Evolutionary conservation across 1,140 invertebrate species (phyloP), one percentile per base, ranked within the genome.

Genomic region (Holotrichia oblita): DNA sequence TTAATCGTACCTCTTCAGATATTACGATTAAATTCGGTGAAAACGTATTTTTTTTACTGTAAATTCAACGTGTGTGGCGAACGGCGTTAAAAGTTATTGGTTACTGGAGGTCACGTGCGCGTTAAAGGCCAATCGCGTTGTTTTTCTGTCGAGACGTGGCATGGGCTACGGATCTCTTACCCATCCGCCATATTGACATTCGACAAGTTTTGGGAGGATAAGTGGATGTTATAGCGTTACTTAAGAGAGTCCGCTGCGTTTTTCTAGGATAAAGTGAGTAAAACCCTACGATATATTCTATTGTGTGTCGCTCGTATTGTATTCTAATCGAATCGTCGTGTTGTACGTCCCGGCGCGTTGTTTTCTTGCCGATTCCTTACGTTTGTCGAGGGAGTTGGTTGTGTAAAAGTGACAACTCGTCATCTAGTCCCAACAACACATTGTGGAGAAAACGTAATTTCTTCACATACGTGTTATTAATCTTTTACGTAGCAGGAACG

Each of bases 181-280:
- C 91, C 89, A 89, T 91, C 91, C 91, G 92, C 92, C 92, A 93
- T 93, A 92, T 93, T 93, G 92, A 93, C 91, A 91, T 91, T 90
- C 90, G 91, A 89, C 89, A 91, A 90, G 89, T 91, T 90, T 89
- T 85, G 86, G 90, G 91, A 91, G 89, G 90, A 80, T 91, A 89
- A 89, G 91, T 90, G 91, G 90, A 91, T 92, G 90, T 91, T 90
- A 89, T 91, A 88, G 89, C 88, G 89, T 91, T 91, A 89, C 89
- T 90, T 89, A 89, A 88, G 87, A 88, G 89, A 90, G 89, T 89
- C 88, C 40, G n/a, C 42, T 10, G 89, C 89, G 87, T 90, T 89
- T 92, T 90, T 87, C 89, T 89, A 85, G 86, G 84, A 87, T 86
- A 89, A 91, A 91, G 87, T 79, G 64, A 79, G 78, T 79, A 72